Conservation (phyloP, 1,140 invertebrate species). For the Semibalanus balanoides region DNA sequence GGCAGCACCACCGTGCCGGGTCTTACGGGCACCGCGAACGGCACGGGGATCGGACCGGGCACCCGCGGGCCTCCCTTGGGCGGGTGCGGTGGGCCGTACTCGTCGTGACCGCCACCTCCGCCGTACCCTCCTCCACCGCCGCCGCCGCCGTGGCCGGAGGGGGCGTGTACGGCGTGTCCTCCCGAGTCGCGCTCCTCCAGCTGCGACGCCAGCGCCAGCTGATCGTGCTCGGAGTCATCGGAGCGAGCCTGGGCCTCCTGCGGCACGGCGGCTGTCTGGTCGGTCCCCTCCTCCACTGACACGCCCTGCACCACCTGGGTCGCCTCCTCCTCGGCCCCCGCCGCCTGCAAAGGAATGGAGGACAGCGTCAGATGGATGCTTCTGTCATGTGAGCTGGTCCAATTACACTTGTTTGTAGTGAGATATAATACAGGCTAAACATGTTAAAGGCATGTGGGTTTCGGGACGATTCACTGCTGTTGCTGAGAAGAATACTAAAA, state of each 20-base stretch:
- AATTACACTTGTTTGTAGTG: no score
- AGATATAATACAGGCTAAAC: no score
- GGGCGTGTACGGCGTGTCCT: not conserved
- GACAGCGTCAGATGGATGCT: not conserved
- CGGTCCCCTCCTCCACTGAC: not conserved
- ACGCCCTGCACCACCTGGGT: not conserved
- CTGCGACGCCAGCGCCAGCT: not conserved
- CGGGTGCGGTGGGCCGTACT: not conserved
- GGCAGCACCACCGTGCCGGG: constrained; percentile 16
- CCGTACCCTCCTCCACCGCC: not conserved
- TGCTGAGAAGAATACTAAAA: no score
- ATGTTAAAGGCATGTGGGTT: no score
- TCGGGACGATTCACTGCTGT: no score
- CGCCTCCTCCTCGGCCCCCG: not conserved
- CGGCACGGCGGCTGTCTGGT: no score
- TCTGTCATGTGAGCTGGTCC: not conserved
- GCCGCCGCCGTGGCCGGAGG: not conserved
- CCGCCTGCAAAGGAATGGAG: no score
- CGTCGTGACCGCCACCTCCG: not conserved
- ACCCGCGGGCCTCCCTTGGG: not conserved
- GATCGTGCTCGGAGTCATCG: not conserved
- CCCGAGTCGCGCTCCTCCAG: not conserved
- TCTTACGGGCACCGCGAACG: constrained; percentile 14
- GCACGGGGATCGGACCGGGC: constrained; percentile 15
- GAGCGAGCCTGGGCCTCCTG: not conserved